Evolutionary conservation across 2,797 vertebrate genomes (phyloP), one percentile per base, ranked within the genome.

Genomic region (Enteromius argenteus): DNA sequence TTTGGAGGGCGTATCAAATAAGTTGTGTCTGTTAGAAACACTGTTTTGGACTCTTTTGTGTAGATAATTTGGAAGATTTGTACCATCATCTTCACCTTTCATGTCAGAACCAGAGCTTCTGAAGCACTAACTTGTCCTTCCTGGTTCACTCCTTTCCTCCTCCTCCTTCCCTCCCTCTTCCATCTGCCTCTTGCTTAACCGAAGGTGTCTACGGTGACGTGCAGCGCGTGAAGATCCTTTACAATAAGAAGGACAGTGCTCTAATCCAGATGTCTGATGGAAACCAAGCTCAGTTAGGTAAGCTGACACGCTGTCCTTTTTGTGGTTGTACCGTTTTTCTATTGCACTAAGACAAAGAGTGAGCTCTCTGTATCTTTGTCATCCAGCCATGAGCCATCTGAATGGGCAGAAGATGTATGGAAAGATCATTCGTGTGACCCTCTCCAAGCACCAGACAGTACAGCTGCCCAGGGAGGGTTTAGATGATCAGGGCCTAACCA

Each of bases 201-300:
- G 92, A 96, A 99, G 98, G 98, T 91, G 98, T 99, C 92, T 99
- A 99, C 89, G 98, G 97, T 91, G 98, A 99, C 90, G 98, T 98
- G 92, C 98, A 99, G 92, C 97, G 98, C 76, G 98, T 99, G 96
- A 99, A 99, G 96, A 99, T 99, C 94, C 96, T 99, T 87, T 99
- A 98, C 96, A 99, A 99, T 94, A 99, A 99, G 93, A 99, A 99
- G 94, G 98, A 99, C 96, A 98, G 97, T 81, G 98, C 98, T 91
- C 96, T 99, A 84, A 98, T 99, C 93, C 98, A 99, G 93, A 95
- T 99, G 95, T 97, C 97, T 35, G 98, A 99, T 86, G 97, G 96
- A 86, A 99, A 99, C 95, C 98, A 99, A 90, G 98, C 98, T 77
- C 98, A 99, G 83, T 95, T 99, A 68, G 97, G 98, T 99, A 96